Base-by-base conservation (phyloP, 2,888 invertebrate species). In the Physocephala rufipes region DNA sequence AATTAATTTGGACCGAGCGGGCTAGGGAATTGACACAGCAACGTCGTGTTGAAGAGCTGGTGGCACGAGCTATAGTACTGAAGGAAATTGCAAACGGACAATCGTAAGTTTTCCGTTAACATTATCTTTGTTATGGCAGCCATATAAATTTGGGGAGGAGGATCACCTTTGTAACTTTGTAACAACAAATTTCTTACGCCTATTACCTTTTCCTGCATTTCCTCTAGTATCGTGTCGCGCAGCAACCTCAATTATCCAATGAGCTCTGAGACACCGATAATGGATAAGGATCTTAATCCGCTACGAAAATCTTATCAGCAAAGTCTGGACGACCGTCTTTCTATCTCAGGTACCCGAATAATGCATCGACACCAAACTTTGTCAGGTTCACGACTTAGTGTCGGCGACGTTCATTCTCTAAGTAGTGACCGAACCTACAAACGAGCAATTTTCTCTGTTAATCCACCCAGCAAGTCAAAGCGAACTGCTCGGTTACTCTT, bases 1-100 rank as follows among this genome's bases (percentile, higher is more conserved):
- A 94, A 79, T 82, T 95, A 76, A 92, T 94, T 78, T 89, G 91
- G 67, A 91, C 91, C 43, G 94, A 95, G 81, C 89, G 93, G 62
- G 91, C 92, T 1, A 89, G 92, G 59, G 94, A 94, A 80, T 86
- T 93, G 73, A 91, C 92, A 79, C 89, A 93, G 82, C 93, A 93
- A 83, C 89, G 92, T 75, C 89, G 91, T 74, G 90, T 90, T 0
- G 93, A 94, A 76, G 93, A 93, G 82, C 89, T 91, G 73, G 91
- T 91, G 71, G 92, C 91, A 12, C 85, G 90, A 61, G 87, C 88
- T 3, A 87, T 89, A 0, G 88, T 87, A 1, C 85, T 92, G 0
- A 91, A 91, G 79, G 91, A 92, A 71, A 87, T 90, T 59, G 88
- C 89, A 0, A 88, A 89, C 73, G 90, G 89, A 26, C 88, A 89